These are phyloP conservation scores for Chaenodraco wilsoni DNA, from an alignment of 2,797 vertebrate species.

Conservation along the genomic window DNA sequence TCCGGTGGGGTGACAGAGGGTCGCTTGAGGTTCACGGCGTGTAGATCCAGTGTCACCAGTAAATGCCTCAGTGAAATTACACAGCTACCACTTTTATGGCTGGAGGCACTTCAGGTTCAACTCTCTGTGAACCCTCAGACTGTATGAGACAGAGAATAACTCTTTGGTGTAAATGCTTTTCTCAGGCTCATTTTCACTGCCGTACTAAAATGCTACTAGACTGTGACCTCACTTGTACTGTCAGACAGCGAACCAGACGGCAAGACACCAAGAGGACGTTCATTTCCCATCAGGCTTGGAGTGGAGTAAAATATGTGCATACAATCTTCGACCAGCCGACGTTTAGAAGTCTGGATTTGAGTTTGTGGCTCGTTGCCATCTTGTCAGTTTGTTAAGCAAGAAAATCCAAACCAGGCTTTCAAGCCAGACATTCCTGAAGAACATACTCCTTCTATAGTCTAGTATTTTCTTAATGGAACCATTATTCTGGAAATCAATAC, in stretches of 20 bases:
- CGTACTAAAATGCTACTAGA: conserved; percentile 15
- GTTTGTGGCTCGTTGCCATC: conserved; percentile 26
- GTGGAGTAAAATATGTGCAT: conserved; percentile 31
- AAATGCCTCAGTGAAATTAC: conserved; percentile 55
- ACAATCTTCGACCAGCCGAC: conserved; percentile 6
- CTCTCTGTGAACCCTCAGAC: conserved; percentile 44
- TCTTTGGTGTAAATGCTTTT: conserved; percentile 34
- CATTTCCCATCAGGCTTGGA: conserved; percentile 32
- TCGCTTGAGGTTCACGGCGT: conserved; percentile 50
- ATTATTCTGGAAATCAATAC: not conserved
- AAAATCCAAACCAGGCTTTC: conserved; percentile 41
- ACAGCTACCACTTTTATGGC: conserved; percentile 47
- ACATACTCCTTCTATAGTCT: conserved; percentile 14
- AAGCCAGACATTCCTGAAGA: conserved; percentile 19
- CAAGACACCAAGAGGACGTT: conserved; percentile 22
- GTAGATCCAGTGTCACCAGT: conserved; percentile 56
- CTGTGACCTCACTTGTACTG: conserved; percentile 11
- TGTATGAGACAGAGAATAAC: conserved; percentile 27
- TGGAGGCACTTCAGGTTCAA: conserved; percentile 41
- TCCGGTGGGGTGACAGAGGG: conserved; percentile 34
- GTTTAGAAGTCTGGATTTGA: conserved; percentile 38
- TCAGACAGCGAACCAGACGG: conserved; percentile 32
- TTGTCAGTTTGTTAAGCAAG: conserved; percentile 35
- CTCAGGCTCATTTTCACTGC: not conserved
- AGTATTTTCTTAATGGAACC: conserved; percentile 12